A percentile compares a stretch with the other conserved stretches of the same genome.
Conservation (phyloP, 2,888 invertebrate species). For the Sussaba pulchella region DNA sequence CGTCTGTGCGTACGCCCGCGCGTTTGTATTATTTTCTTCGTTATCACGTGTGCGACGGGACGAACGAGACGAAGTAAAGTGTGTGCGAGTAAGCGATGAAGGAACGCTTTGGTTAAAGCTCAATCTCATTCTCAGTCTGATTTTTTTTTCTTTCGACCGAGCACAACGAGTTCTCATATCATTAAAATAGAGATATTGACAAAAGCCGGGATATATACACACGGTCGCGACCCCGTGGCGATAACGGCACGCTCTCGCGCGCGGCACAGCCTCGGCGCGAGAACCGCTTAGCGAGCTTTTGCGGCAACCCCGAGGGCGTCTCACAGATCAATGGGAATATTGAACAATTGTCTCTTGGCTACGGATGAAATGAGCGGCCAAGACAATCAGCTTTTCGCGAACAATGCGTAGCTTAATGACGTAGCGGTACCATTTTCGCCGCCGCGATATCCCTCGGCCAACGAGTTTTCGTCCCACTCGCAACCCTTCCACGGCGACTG, state of each 20-base stretch:
- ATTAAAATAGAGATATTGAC: slow-evolving; percentile 84
- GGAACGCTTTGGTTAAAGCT: slow-evolving; percentile 53
- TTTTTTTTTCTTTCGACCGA: slow-evolving; percentile 39
- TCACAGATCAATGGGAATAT: slow-evolving; percentile 84
- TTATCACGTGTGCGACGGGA: slow-evolving; percentile 52
- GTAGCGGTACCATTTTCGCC: slow-evolving; percentile 80
- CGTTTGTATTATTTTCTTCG: slow-evolving; percentile 49
- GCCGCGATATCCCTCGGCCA: slow-evolving; percentile 64
- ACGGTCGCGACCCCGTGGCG: slow-evolving; percentile 56
- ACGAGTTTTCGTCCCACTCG: slow-evolving; percentile 36
- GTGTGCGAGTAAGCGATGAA: slow-evolving; percentile 37
- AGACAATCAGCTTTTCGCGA: slow-evolving; percentile 83
- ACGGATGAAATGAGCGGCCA: slow-evolving; percentile 83
- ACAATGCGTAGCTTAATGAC: slow-evolving; percentile 84
- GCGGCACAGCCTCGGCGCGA: no score
- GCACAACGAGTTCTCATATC: slow-evolving; percentile 76
- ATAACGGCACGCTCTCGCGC: no score
- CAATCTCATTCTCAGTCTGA: slow-evolving; percentile 57
- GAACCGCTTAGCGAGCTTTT: slow-evolving; percentile 65
- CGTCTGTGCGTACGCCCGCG: slow-evolving; percentile 30
- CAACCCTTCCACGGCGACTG: slow-evolving; percentile 49
- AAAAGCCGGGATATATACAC: slow-evolving; percentile 76
- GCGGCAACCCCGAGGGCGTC: slow-evolving; percentile 75
- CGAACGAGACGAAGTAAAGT: slow-evolving; percentile 46
- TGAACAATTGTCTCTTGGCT: slow-evolving; percentile 84